Base-by-base conservation (phyloP, 2,113 vertebrate species). In the Microtus pennsylvanicus region DNA sequence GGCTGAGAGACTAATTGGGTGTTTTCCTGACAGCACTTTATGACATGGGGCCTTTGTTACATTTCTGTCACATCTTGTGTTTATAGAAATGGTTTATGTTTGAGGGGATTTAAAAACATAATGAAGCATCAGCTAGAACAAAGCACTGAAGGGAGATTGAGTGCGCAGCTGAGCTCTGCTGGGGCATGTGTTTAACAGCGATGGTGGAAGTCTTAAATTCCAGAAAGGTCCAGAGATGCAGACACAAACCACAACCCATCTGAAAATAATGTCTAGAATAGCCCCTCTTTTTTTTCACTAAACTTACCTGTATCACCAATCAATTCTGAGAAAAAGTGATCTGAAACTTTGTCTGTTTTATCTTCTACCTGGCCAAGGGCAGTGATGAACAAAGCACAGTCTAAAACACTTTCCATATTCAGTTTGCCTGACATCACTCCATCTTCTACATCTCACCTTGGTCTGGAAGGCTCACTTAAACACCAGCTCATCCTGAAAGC, bases 31-130 rank as follows among this genome's bases (percentile, higher is more conserved):
- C 38, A 97, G 83, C 65, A 89, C 61, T 45, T 91, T 87, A 63
- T 86, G 90, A 94, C 16, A 0, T 61, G 78, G 52, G 65, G 61
- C 55, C 52, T 90, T 90, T 89, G 90, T 24, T 94, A 85, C 95
- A 89, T 96, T 91, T 96, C 90, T 96, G 76, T 97, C 94, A 95
- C 90, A 90, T 90, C 67, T 93, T 76, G 33, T 96, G 70, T 82
- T 93, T 94, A 94, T 82, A 90, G 93, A 96, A 96, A 97, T 96
- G 67, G 93, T 89, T 81, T 77, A 21, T 5, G 35, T 94, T 90
- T 76, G 82, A 92, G 88, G 65, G 72, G 89, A 92, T 95, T 94
- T 88, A 90, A 85, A 69, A 96, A 92, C 78, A 52, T 52, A 92
- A 77, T 74, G 65, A 95, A 65, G 35, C 35, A 35, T 3, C 30